Base-by-base conservation (phyloP, 2,113 vertebrate genomes). In the Corythornis vintsioides region DNA sequence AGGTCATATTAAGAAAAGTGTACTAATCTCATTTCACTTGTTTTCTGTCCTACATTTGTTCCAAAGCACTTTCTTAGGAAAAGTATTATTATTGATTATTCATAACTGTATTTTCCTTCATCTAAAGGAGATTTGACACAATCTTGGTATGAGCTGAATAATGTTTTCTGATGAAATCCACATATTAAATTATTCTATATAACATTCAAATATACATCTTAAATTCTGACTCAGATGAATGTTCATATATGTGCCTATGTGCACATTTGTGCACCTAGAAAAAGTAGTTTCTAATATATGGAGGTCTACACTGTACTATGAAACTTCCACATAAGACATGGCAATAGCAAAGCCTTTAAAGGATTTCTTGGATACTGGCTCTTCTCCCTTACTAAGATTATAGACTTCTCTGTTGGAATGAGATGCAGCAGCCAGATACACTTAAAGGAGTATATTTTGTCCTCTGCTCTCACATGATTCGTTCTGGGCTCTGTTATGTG, bases 321-420 rank as follows among this genome's bases (percentile, higher is more conserved):
- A 88, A 89, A 72, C 3, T 92, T 84, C 33, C 8, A 13, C 18
- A 43, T 47, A 55, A 75, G 86, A 75, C 15, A 56, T 2, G 11
- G 9, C 5, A 71, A 48, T 17, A 72, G 16, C 11, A 84, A 88
- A 88, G 1, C 10, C 22, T 60, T 14, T 52, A 13, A 78, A 65
- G 15, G 33, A 38, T 69, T 88, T 90, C 31, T 70, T 78, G 50
- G 31, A 21, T 11, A 31, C 14, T 92, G 93, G 21, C 13, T 93
- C 19, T 86, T 91, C 53, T 92, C 40, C 74, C 70, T 85, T 87
- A 82, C 70, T 85, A 90, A 48, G 61, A 65, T 90, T 90, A 47
- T 28, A 75, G 45, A 85, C 76, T 61, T 63, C n/a, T 69, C 50
- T 70, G 8, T 35, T 84, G 66, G 24, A 88, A 81, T 24, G 5